phyloP scores from a whole-genome alignment of 2,113 vertebrate species.

The Eonycteris spelaea region DNA sequence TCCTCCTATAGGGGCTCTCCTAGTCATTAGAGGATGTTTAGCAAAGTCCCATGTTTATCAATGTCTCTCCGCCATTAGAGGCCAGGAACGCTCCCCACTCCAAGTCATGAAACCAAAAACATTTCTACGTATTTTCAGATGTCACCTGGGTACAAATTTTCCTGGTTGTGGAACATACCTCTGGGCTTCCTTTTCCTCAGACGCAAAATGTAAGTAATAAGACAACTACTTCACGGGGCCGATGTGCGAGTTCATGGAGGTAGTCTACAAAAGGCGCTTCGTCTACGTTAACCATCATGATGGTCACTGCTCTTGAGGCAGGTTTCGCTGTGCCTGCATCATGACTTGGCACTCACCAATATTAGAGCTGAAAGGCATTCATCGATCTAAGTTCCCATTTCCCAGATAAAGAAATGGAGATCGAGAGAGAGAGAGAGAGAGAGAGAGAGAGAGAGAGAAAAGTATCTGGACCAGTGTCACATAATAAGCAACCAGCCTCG shows the following conservation, averaged over 20 bases:
- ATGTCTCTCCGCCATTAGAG: neutral
- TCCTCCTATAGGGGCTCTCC: neutral
- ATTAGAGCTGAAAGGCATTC: neutral
- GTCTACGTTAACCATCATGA: rapidly evolving
- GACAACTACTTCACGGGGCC: neutral
- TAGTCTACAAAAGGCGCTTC: neutral
- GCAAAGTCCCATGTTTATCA: neutral
- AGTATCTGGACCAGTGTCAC: neutral
- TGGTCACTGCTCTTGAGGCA: neutral
- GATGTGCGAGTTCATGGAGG: rapidly evolving
- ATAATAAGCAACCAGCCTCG: neutral
- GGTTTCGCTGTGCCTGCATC: neutral
- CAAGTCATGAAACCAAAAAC: neutral
- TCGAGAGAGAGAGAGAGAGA: neutral
- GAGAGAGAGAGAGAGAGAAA: neutral
- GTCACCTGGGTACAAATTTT: too few species aligned
- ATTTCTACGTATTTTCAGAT: neutral
- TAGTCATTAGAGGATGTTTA: neutral
- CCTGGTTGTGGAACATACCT: neutral
- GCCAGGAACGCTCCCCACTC: neutral
- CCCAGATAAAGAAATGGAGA: neutral
- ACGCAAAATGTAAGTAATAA: neutral
- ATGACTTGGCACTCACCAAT: neutral
- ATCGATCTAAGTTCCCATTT: neutral
- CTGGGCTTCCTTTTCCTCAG: neutral